Base-by-base conservation (phyloP, 2,113 vertebrate species). In the Cichladusa arquata region DNA sequence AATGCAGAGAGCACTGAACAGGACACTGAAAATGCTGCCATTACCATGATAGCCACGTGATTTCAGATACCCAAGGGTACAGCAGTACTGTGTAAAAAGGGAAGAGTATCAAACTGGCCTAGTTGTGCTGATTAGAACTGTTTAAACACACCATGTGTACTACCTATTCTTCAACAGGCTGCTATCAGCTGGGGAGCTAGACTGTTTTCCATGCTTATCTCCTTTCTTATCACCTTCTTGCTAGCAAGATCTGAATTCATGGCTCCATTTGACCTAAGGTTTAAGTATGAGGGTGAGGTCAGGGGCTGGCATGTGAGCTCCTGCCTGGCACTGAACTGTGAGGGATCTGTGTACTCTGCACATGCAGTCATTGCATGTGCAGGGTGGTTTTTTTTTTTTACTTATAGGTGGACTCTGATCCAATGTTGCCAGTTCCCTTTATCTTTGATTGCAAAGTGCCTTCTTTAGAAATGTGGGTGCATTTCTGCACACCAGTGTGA, bases 81-180 rank as follows among this genome's bases (percentile, higher is more conserved):
- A 81, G 83, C 40, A 79, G 61, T 62, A 24, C 65, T 85, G 16
- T 4, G 18, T 71, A 48, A 84, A 86, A 91, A 73, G 78, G 53
- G 40, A 88, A 81, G 3, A 86, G 40, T 90, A 90, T 90, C 90
- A 78, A 51, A 64, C 33, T 86, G 64, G 67, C 71, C 81, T 88
- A 65, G 48, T 80, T 93, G 45, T 87, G 70, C 82, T 93, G 93
- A 93, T 94, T 81, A 94, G 71, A 83, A 40, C 71, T 94, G 85
- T 93, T 94, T 86, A 91, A 97, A 95, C 92, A 93, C 87, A 83
- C 36, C 67, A 13, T 77, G 64, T 90, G 54, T 81, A 74, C 94
- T 64, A 36, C 76, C 70, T 83, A 56, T 79, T 95, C 89, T 86
- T 95, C 78, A 92, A 5, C 60, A 91, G 61, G 65, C 44, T 88